These are phyloP conservation scores for Pogonocherus hispidulus DNA, from an alignment of 2,888 invertebrate species.

Conservation along the genomic window DNA sequence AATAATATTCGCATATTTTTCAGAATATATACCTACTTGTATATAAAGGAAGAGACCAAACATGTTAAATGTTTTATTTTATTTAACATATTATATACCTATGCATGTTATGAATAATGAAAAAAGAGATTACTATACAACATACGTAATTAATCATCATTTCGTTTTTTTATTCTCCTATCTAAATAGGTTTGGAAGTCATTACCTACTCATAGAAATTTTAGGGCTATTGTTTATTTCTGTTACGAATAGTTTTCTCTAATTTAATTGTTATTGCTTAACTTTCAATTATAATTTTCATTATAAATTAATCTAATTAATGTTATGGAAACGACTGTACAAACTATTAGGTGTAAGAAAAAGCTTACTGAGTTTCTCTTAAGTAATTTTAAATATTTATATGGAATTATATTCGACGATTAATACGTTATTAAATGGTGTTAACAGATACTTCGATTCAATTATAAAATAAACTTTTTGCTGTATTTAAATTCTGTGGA, in stretches of 20 bases:
- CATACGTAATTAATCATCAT: too few species aligned
- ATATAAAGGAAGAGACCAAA: too few species aligned
- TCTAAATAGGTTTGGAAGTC: background rate
- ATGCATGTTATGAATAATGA: too few species aligned
- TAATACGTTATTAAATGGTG: background rate
- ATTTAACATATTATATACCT: too few species aligned
- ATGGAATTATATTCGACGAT: slow-evolving; percentile 13
- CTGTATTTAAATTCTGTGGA: too few species aligned
- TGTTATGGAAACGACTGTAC: background rate
- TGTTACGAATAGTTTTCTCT: background rate
- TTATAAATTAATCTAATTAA: slow-evolving; percentile 17
- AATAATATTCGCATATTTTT: too few species aligned
- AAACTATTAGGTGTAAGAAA: slow-evolving; percentile 20
- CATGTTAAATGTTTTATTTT: too few species aligned
- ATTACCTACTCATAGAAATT: slow-evolving; percentile 2
- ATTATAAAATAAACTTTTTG: too few species aligned
- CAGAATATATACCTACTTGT: too few species aligned
- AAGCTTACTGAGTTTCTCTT: slow-evolving; percentile 11
- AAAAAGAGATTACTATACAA: too few species aligned
- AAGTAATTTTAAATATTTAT: background rate
- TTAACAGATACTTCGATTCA: too few species aligned
- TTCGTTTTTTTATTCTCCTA: background rate
- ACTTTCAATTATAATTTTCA: background rate
- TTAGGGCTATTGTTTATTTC: background rate
- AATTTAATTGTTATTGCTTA: background rate